These are phyloP conservation scores for Myotis yumanensis DNA, from an alignment of 2,113 vertebrate genomes.

Conservation along the genomic window DNA sequence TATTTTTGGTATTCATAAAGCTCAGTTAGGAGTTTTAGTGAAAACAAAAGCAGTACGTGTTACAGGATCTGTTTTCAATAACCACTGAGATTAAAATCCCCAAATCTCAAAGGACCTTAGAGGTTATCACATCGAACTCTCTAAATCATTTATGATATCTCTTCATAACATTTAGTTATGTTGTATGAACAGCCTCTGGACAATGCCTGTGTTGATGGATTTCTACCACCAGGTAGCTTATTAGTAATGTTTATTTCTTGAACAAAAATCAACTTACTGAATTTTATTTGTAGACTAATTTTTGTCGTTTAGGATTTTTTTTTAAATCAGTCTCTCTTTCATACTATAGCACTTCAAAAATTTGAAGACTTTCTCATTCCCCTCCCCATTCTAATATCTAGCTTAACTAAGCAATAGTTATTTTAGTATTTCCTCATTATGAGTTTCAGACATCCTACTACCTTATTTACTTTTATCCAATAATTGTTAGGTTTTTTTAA, in stretches of 20 bases:
- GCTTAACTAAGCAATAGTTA: background rate
- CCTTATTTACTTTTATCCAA: background rate
- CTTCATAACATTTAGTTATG: background rate
- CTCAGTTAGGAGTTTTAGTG: background rate
- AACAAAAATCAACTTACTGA: background rate
- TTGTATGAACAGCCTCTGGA: background rate
- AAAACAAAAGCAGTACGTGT: conserved; percentile 29
- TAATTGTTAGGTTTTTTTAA: background rate
- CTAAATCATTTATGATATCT: background rate
- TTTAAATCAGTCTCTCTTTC: background rate
- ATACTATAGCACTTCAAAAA: background rate
- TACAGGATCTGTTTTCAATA: background rate
- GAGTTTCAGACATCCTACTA: background rate
- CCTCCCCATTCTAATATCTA: background rate
- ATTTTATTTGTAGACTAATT: background rate
- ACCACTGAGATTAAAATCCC: background rate
- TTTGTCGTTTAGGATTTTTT: background rate
- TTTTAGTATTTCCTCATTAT: background rate
- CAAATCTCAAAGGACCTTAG: background rate
- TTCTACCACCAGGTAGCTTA: background rate
- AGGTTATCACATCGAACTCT: background rate
- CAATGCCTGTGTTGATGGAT: background rate
- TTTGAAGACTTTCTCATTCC: background rate
- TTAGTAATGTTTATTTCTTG: background rate
- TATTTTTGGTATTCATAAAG: background rate